These are phyloP conservation scores for Leptobrachium ailaonicum DNA, from an alignment of 2,113 vertebrate species.

Conservation along the genomic window DNA sequence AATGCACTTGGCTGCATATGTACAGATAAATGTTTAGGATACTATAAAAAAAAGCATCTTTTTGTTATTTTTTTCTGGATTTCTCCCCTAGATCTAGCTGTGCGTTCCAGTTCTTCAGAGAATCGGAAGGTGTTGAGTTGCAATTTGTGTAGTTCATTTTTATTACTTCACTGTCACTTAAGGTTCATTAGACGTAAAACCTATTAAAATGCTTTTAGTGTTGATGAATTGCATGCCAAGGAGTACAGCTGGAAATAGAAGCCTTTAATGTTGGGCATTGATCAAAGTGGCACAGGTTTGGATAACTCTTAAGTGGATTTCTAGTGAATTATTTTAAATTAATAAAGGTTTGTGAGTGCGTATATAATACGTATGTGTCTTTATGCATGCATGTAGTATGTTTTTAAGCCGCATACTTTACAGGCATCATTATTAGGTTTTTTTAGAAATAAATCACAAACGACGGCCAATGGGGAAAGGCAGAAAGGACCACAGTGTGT, in stretches of 20 bases:
- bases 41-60: no score
- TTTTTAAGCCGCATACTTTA: no score
- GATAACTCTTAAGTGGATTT: background rate
- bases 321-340: no score
- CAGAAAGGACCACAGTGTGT: no score
- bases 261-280: constrained; percentile 34
- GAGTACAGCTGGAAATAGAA: constrained; percentile 26
- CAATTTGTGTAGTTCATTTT: constrained; percentile 29
- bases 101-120: background rate
- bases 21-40: background rate
- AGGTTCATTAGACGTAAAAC: constrained; percentile 36
- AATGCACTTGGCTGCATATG: no score
- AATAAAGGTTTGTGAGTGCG: no score
- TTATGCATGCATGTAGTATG: no score
- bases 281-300: constrained; percentile 35
- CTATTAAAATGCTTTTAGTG: constrained; percentile 46
- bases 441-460: no score
- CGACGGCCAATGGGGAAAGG: no score
- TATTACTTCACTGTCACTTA: constrained; percentile 26
- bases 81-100: background rate
- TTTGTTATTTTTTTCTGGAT: background rate
- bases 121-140: constrained; percentile 6
- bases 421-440: no score
- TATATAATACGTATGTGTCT: no score
- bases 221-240: constrained; percentile 39